Evolutionary conservation across 2,797 vertebrate species (phyloP), one percentile per base, ranked within the genome.

Genomic region (Brotula barbata): DNA sequence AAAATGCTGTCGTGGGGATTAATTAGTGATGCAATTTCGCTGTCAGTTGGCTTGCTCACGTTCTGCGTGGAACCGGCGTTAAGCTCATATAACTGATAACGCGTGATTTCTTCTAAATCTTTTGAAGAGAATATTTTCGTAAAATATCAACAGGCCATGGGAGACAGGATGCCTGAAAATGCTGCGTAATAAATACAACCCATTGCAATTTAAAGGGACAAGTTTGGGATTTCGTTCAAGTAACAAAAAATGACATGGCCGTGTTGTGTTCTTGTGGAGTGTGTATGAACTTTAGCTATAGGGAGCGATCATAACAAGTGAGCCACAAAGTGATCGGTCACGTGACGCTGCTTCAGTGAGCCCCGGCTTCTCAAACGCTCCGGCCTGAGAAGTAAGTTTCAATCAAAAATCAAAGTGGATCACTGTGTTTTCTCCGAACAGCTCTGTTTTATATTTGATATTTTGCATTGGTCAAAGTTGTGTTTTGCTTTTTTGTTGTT

Each of bases 361-460:
- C n/a, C n/a, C n/a, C n/a, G n/a, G 13, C 1, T 45, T 58, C 55
- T 63, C 34, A 40, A 64, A 60, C 31, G 7, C 21, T 60, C 22
- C 60, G 17, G 15, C 59, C 16, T 57, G 46, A 72, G 45, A 58
- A 19, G 14, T 50, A 34, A n/a, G 39, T 41, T 68, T 68, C 23
- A 52, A 39, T 14, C 13, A 49, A 14, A 1, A 56, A 23, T 5
- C 34, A 28, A 28, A 28, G 22, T 47, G 25, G 33, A 7, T 15
- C 46, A 46, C 1, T 17, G 0, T 48, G 36, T 51, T 64, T 60
- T 52, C 16, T 17, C 12, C 36, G 3, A 13, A 48, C 15, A 20
- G 9, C 41, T 45, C 15, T 13, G 41, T 21, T 69, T 65, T 41
- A 16, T 56, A 20, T 56, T 20, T 43, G 20, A 52, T 59, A 15